phyloP scores from a whole-genome alignment of 2,797 vertebrate genomes.

The Centroberyx gerrardi region DNA sequence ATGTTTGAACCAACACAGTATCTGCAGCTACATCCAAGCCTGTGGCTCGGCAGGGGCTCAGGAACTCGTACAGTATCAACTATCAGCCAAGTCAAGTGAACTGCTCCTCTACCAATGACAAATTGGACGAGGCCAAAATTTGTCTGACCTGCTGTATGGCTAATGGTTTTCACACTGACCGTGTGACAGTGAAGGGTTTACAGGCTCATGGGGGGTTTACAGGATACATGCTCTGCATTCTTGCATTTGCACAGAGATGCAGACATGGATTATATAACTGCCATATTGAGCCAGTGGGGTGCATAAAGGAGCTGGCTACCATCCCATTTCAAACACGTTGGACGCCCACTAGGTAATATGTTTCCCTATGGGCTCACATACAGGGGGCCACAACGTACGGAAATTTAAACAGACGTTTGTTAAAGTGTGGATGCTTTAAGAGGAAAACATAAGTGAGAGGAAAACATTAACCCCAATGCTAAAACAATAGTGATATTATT shows the following conservation, averaged over 20 bases:
- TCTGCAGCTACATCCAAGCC: background rate
- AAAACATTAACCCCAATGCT: slow-evolving; percentile 22
- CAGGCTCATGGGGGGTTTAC: slow-evolving; percentile 48
- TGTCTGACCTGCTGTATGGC: slow-evolving; percentile 7
- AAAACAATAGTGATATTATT: slow-evolving; percentile 11
- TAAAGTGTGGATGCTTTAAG: slow-evolving; percentile 7
- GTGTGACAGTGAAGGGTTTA: slow-evolving; percentile 67
- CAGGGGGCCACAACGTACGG: slow-evolving; percentile 5
- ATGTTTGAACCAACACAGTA: background rate
- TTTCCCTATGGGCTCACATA: slow-evolving; percentile 29
- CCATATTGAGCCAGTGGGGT: slow-evolving; percentile 64
- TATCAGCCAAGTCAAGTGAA: background rate
- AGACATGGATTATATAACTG: slow-evolving; percentile 64
- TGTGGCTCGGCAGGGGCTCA: background rate
- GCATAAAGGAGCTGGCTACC: slow-evolving; percentile 59
- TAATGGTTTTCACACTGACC: slow-evolving; percentile 47
- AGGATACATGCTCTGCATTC: slow-evolving; percentile 61
- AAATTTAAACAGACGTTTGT: slow-evolving; percentile 5
- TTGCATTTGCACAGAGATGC: slow-evolving; percentile 62
- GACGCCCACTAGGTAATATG: slow-evolving; percentile 21
- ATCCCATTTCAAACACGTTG: slow-evolving; percentile 49
- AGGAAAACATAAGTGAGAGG: slow-evolving; percentile 19
- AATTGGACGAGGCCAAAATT: background rate
- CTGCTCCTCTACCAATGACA: background rate
- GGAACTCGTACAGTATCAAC: slow-evolving; percentile 8